Conservation (phyloP, 1,140 invertebrate species). For the Linepithema humile region DNA sequence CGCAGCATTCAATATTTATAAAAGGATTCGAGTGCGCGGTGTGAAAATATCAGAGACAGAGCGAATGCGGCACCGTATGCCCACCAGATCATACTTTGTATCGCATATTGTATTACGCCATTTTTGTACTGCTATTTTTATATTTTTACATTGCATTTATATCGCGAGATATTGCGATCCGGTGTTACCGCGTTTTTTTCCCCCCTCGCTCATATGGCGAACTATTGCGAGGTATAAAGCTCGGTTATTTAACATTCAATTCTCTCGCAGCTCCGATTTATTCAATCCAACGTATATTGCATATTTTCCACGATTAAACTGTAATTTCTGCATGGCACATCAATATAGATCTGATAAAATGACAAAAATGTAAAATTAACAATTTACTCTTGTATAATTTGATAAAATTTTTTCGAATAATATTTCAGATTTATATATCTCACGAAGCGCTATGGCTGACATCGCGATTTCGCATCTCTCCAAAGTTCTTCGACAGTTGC, state of each 20-base stretch:
- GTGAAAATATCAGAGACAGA: slow-evolving; percentile 34
- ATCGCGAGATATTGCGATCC: slow-evolving; percentile 34
- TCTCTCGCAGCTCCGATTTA: neutral
- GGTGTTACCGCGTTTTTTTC: neutral
- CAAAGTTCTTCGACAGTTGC: neutral
- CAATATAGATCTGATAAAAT: neutral
- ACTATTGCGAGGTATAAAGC: slow-evolving; percentile 7
- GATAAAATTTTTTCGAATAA: neutral
- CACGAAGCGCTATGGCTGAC: neutral
- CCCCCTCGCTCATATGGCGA: no score
- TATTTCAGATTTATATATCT: neutral
- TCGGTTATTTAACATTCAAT: slow-evolving; percentile 37
- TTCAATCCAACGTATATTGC: neutral
- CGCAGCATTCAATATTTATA: slow-evolving; percentile 61
- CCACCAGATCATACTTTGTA: neutral
- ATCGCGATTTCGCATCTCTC: neutral
- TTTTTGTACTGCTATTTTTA: slow-evolving; percentile 39
- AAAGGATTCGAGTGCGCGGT: slow-evolving; percentile 45
- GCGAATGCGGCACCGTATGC: neutral
- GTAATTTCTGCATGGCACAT: neutral
- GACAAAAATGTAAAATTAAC: neutral
- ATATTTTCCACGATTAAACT: neutral
- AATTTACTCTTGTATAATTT: neutral
- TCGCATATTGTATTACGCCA: slow-evolving; percentile 33
- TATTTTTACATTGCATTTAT: slow-evolving; percentile 44